Conservation (phyloP, 2,888 invertebrate genomes). For the Abrostola tripartita region DNA sequence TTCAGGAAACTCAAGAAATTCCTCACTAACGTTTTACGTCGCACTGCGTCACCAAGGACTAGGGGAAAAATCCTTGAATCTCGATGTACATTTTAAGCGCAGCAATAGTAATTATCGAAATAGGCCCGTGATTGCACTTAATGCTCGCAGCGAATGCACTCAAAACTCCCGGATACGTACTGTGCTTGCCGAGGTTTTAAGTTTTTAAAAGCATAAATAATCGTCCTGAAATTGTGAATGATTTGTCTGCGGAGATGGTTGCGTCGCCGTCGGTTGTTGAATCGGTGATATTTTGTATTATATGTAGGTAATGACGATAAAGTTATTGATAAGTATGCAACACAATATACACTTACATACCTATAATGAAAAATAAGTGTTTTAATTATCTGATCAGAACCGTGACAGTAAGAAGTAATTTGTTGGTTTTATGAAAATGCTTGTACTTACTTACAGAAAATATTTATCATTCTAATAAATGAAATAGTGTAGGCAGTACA, state of each 20-base stretch:
- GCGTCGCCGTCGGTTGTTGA: background rate
- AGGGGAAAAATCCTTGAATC: slow-evolving; percentile 17
- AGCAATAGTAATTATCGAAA: slow-evolving; percentile 54
- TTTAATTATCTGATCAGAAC: too few relatives aligned
- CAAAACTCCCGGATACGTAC: slow-evolving; percentile 23
- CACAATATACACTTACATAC: too few relatives aligned
- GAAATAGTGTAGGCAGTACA: too few relatives aligned
- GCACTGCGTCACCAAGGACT: background rate
- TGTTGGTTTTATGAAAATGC: too few relatives aligned
- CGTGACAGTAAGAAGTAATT: too few relatives aligned
- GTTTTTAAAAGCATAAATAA: slow-evolving; percentile 50
- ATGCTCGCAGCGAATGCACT: slow-evolving; percentile 36
- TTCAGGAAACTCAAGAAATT: too few relatives aligned
- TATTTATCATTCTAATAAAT: too few relatives aligned
- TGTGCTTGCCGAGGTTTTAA: slow-evolving; percentile 40
- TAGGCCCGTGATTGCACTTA: slow-evolving; percentile 46
- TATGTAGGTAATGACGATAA: too few relatives aligned
- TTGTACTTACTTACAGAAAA: too few relatives aligned
- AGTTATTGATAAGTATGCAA: too few relatives aligned
- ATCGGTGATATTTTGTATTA: background rate
- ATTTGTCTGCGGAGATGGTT: slow-evolving; percentile 32
- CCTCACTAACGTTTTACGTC: background rate
- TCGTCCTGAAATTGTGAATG: slow-evolving; percentile 40
- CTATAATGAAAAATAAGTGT: too few relatives aligned
- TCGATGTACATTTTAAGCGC: slow-evolving; percentile 37